phyloP scores from a whole-genome alignment of 2,113 vertebrate genomes.

The Gallinago media region DNA sequence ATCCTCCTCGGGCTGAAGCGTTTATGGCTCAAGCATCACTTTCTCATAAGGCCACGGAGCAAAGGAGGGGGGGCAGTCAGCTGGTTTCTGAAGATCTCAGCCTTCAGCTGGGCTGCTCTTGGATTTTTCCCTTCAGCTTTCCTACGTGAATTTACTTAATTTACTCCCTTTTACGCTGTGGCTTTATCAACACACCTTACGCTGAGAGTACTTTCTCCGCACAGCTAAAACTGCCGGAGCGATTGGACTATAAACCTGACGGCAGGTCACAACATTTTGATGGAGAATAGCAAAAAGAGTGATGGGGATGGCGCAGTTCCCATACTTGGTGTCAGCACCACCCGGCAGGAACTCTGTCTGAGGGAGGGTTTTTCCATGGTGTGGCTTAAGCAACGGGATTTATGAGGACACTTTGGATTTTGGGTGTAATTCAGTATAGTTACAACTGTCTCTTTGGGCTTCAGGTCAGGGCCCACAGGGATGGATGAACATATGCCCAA shows the following conservation, averaged over 20 bases:
- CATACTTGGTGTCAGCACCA: rapidly evolving
- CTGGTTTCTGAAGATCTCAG: background rate
- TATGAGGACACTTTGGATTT: background rate
- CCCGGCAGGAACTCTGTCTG: background rate
- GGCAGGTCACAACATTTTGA: background rate
- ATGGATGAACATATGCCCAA: background rate
- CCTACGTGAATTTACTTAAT: background rate
- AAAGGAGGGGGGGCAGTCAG: background rate
- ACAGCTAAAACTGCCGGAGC: background rate
- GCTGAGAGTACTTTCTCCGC: background rate
- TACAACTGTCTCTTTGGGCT: rapidly evolving
- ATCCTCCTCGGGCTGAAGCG: background rate
- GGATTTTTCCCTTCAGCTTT: background rate
- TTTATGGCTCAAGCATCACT: rapidly evolving
- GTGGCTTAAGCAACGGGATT: background rate
- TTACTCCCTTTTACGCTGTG: background rate
- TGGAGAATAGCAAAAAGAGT: background rate
- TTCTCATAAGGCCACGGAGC: rapidly evolving
- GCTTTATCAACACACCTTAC: background rate
- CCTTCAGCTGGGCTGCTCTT: background rate
- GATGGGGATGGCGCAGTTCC: background rate
- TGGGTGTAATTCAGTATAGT: background rate
- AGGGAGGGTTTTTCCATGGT: background rate
- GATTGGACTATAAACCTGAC: background rate
- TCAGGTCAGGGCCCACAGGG: background rate